phyloP scores from a whole-genome alignment of 1,140 invertebrate species.

The Oryctes rhinoceros region DNA sequence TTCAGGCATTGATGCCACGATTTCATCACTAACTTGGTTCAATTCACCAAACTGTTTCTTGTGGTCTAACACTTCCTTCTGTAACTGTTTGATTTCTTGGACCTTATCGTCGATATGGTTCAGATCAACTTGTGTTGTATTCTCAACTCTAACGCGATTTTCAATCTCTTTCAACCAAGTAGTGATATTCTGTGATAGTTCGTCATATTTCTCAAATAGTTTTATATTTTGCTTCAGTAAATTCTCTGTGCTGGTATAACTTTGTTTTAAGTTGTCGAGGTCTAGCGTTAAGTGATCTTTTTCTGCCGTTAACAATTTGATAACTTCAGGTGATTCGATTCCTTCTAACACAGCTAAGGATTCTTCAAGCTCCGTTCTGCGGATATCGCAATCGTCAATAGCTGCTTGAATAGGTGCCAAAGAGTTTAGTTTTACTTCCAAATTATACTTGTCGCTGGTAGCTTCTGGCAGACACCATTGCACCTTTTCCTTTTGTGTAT shows the following conservation, averaged over 20 bases:
- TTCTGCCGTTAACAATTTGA: slow-evolving; percentile 70
- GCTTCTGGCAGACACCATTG: slow-evolving; percentile 91
- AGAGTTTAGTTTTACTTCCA: slow-evolving; percentile 89
- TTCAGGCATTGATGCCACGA: slow-evolving; percentile 81
- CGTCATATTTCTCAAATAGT: slow-evolving; percentile 84
- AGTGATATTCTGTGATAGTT: slow-evolving; percentile 76
- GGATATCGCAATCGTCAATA: slow-evolving; percentile 73
- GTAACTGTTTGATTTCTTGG: slow-evolving; percentile 70
- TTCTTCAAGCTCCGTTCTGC: slow-evolving; percentile 73
- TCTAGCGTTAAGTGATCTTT: slow-evolving; percentile 73
- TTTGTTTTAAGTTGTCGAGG: slow-evolving; percentile 72
- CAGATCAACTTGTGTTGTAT: slow-evolving; percentile 74
- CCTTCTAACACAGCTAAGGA: slow-evolving; percentile 72
- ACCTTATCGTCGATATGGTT: slow-evolving; percentile 77
- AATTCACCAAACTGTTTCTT: slow-evolving; percentile 74
- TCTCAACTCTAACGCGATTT: slow-evolving; percentile 77
- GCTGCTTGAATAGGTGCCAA: slow-evolving; percentile 79
- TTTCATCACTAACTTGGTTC: slow-evolving; percentile 72
- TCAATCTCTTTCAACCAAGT: slow-evolving; percentile 90
- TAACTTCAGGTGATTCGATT: slow-evolving; percentile 73
- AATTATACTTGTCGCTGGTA: slow-evolving; percentile 87
- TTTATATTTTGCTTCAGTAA: slow-evolving; percentile 77
- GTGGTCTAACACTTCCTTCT: slow-evolving; percentile 71
- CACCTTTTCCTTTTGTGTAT: slow-evolving; percentile 85
- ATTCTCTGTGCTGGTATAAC: slow-evolving; percentile 73